Evolutionary conservation across 64 coral and sea anemone species (phyloP).

Genomic region (Acropora tenuis): DNA sequence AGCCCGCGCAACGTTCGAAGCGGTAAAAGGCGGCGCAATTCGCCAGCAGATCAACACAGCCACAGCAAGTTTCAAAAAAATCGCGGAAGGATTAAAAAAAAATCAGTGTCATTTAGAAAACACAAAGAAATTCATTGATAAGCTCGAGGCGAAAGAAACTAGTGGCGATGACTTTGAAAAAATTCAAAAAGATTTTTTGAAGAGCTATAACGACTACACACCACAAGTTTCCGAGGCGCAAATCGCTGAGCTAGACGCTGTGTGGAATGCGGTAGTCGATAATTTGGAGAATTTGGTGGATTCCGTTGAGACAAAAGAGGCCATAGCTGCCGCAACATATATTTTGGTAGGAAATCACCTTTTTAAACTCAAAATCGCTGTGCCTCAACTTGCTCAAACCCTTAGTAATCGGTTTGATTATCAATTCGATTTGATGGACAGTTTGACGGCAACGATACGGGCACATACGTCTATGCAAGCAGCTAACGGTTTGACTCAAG

Average conservation of each 20-base stretch:
- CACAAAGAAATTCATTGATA: constrained; percentile 40
- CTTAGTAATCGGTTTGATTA: constrained; percentile 40
- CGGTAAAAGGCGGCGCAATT: constrained; percentile 28
- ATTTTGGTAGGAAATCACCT: constrained; percentile 28
- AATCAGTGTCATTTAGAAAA: constrained; percentile 49
- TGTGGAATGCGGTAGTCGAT: constrained; percentile 29
- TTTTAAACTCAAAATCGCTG: constrained; percentile 49
- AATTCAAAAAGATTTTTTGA: constrained; percentile 18
- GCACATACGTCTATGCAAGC: constrained; percentile 48
- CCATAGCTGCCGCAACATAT: constrained; percentile 11
- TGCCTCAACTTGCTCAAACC: constrained; percentile 38
- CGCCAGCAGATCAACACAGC: constrained; percentile 15
- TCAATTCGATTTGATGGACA: constrained; percentile 64
- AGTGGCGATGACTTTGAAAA: constrained; percentile 29
- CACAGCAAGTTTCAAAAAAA: neutral
- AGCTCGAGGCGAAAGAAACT: constrained; percentile 23
- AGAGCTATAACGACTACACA: constrained; percentile 56
- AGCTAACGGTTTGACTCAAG: constrained; percentile 25
- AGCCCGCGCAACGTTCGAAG: constrained; percentile 7
- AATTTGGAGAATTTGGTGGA: constrained; percentile 34
- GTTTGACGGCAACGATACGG: constrained; percentile 19
- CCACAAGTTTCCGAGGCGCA: constrained; percentile 25
- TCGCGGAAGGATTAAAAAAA: neutral
- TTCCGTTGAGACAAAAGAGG: constrained; percentile 33
- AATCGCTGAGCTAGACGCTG: constrained; percentile 58